These are phyloP conservation scores for Danio choprae DNA, from an alignment of 2,797 vertebrate genomes.

Conservation along the genomic window DNA sequence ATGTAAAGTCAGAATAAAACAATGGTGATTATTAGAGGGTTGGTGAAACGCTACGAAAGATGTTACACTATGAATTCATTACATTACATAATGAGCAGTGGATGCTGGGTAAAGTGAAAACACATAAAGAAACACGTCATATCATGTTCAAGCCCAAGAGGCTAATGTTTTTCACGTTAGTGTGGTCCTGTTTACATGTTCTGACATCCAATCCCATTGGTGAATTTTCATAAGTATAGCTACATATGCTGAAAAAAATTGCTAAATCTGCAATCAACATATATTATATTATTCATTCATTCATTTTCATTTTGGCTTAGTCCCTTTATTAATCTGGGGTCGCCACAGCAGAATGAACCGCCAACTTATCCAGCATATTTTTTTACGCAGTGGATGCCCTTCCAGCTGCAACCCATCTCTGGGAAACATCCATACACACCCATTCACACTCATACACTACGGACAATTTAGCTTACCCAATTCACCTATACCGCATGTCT, in stretches of 20 bases:
- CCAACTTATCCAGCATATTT: too few species aligned
- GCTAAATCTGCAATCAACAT: background rate
- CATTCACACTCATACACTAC: too few species aligned
- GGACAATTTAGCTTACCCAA: too few species aligned
- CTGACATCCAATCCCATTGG: too few species aligned
- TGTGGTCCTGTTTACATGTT: background rate
- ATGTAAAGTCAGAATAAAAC: constrained; percentile 26
- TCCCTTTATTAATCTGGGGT: too few species aligned
- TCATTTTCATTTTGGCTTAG: too few species aligned
- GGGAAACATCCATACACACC: too few species aligned
- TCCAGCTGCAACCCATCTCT: too few species aligned
- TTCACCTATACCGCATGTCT: too few species aligned
- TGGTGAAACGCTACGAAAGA: constrained; percentile 17
- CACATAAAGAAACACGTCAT: background rate
- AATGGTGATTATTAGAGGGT: background rate
- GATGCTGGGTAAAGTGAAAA: background rate
- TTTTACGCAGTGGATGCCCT: too few species aligned
- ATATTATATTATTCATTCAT: background rate
- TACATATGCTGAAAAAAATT: background rate
- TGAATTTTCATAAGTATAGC: too few species aligned
- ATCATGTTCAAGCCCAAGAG: background rate
- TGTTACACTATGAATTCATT: constrained; percentile 15
- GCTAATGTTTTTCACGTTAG: background rate
- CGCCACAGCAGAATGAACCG: too few species aligned
- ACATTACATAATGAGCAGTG: background rate